Conservation (phyloP, 2,797 vertebrate species). For the Hapalemur alaotrensis region DNA sequence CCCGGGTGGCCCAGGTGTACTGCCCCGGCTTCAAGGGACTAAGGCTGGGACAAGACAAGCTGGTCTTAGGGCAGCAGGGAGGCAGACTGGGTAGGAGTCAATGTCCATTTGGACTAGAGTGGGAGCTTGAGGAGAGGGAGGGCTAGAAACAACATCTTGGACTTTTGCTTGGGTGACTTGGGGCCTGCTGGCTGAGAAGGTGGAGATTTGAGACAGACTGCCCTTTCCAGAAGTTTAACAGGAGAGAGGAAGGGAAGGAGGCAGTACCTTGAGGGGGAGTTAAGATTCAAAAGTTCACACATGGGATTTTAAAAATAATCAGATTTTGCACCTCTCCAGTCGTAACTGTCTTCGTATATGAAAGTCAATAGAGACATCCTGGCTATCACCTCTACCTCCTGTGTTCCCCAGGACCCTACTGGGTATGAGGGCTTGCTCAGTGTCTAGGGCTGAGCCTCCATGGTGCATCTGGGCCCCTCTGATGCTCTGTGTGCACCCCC, state of each 20-base stretch:
- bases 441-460: neutral
- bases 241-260: neutral
- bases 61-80: neutral
- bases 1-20: neutral
- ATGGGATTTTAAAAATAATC: slow-evolving; percentile 3
- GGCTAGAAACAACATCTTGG: neutral
- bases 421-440: neutral
- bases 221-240: neutral
- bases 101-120: neutral
- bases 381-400: neutral
- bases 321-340: neutral
- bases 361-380: neutral
- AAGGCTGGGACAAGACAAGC: neutral
- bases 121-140: neutral
- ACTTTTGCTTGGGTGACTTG: neutral
- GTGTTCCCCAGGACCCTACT: neutral
- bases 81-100: neutral
- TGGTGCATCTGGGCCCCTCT: neutral
- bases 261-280: neutral
- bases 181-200: neutral
- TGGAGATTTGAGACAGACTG: neutral
- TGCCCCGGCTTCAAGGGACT: neutral
- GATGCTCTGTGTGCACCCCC: neutral
- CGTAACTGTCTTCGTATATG: neutral
- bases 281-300: neutral